Conservation (phyloP, 2,888 invertebrate genomes). For the Drosophila lacicola region DNA sequence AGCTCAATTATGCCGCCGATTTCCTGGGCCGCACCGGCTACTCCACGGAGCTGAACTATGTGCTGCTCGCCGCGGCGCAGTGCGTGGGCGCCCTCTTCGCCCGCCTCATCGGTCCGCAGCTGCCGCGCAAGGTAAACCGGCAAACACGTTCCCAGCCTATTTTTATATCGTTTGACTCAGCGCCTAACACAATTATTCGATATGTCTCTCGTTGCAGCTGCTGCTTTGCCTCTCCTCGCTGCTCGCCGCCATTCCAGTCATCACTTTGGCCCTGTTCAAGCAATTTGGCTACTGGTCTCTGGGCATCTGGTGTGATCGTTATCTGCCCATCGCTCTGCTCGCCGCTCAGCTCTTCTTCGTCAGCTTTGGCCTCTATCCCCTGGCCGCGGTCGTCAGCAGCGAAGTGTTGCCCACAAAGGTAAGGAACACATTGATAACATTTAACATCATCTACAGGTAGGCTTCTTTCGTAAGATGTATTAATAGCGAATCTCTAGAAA, state of each 20-base stretch:
- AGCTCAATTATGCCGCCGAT: conserved; percentile 77
- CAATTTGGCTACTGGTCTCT: conserved; percentile 49
- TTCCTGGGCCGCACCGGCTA: conserved; percentile 54
- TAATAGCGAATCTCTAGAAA: too few relatives aligned
- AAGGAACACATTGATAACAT: conserved; percentile 7
- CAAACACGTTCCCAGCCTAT: neutral
- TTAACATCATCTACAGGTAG: too few relatives aligned
- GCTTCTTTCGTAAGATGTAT: too few relatives aligned
- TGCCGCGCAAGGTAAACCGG: conserved; percentile 73
- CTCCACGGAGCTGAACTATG: conserved; percentile 58
- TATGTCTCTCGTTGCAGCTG: conserved; percentile 49
- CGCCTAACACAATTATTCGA: too few relatives aligned
- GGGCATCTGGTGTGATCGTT: conserved; percentile 33
- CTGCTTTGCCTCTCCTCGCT: conserved; percentile 72
- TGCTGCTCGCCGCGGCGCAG: conserved; percentile 72
- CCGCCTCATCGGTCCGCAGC: conserved; percentile 57
- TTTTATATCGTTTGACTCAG: neutral
- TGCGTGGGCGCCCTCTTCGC: conserved; percentile 71
- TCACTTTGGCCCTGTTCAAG: conserved; percentile 59
- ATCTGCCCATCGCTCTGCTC: conserved; percentile 69
- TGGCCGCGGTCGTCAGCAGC: conserved; percentile 75
- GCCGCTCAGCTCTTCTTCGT: conserved; percentile 68
- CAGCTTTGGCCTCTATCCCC: conserved; percentile 77
- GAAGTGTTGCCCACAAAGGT: conserved; percentile 82
- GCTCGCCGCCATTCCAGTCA: conserved; percentile 62